These are phyloP conservation scores for Tachyglossus aculeatus DNA, from an alignment of 2,797 vertebrate species.

Conservation along the genomic window DNA sequence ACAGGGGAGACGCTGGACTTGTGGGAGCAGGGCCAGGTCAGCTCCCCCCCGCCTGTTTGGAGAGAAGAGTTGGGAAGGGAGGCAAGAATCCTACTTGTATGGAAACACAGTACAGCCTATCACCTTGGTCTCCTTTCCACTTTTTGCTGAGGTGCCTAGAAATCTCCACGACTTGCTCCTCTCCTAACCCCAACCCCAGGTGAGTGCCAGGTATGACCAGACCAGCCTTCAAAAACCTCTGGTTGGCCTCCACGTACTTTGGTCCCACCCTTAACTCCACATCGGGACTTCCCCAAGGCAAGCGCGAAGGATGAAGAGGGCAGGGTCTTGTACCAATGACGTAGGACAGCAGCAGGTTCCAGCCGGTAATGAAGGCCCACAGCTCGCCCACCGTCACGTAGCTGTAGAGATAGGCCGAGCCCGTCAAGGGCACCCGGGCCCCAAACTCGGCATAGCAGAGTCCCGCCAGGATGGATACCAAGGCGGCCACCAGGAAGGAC, in stretches of 20 bases:
- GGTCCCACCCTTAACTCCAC: too few species aligned
- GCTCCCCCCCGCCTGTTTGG: too few species aligned
- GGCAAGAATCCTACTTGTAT: too few species aligned
- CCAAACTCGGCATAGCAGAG: slow-evolving; percentile 87
- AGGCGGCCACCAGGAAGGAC: slow-evolving; percentile 85
- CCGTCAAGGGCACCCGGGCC: slow-evolving; percentile 82
- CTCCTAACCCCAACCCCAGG: neutral
- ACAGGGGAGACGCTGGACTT: too few species aligned
- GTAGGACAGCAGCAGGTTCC: slow-evolving; percentile 90
- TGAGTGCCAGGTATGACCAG: too few species aligned
- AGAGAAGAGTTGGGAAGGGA: too few species aligned
- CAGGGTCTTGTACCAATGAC: slow-evolving; percentile 78
- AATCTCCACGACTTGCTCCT: neutral
- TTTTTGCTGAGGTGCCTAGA: neutral
- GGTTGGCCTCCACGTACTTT: neutral
- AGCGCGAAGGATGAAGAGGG: neutral
- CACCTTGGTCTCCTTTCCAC: neutral
- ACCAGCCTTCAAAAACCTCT: neutral
- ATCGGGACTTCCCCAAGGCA: neutral
- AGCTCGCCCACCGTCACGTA: slow-evolving; percentile 88
- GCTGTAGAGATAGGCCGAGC: slow-evolving; percentile 90
- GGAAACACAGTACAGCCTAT: neutral
- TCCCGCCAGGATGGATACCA: slow-evolving; percentile 85
- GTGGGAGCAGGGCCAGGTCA: too few species aligned
- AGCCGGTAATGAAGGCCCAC: slow-evolving; percentile 85